Evolutionary conservation across 2,888 invertebrate genomes (phyloP), one percentile per base, ranked within the genome.

Genomic region (Lasioglossum marginatum): DNA sequence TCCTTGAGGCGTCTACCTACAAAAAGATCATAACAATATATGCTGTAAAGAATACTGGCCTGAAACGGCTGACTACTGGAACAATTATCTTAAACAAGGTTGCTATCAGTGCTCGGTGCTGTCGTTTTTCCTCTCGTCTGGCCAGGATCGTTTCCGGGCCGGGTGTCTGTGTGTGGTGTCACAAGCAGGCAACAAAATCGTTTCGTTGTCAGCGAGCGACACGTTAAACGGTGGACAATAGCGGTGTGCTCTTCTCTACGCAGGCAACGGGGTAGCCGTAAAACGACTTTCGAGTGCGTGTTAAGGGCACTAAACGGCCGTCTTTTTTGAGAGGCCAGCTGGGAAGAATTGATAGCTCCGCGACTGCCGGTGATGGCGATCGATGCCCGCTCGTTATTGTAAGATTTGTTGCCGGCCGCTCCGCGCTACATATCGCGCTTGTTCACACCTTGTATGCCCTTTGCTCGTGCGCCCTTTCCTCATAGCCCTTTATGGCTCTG

Each of bases 301-400:
- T 91, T 91, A 91, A 89, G 85, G 87, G 86, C 90, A 90, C 81
- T 90, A 90, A 91, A 91, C 87, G 86, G 79, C 78, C 83, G 77
- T 83, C 83, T 87, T 89, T 90, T 87, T 85, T 37, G 80, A 86
- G 85, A 74, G 87, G 83, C 73, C 89, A 87, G 89, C 91, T 90
- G 91, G 85, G 71, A 91, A 90, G 88, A 91, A 91, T 91, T 91
- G 90, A 91, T 91, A 85, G 91, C 89, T 70, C 72, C 86, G 80
- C 86, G 87, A 91, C 90, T 91, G 90, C 80, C 77, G 85, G 19
- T 90, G 91, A 91, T 90, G 87, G 90, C 91, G 87, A 91, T 91
- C 90, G 85, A 91, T 91, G 90, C 81, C 10, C 82, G 81, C 90
- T 89, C 89, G 88, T 91, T 91, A 91, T 82, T 83, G 77, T 81